Conservation (phyloP, 2,113 vertebrate species). For the Sterrhoptilus dennistouni region DNA sequence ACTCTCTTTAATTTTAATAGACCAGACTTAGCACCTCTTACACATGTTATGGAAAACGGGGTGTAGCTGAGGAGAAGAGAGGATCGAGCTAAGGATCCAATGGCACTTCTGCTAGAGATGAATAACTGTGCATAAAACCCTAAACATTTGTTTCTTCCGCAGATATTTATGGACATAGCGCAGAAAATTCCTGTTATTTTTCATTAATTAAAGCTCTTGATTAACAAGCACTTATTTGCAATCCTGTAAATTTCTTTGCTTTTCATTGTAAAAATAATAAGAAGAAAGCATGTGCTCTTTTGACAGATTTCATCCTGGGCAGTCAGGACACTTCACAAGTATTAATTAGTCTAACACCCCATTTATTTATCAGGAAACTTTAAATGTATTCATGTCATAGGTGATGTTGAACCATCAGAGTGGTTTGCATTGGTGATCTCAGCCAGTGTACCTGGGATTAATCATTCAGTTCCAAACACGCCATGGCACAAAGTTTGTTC, state of each 20-base stretch:
- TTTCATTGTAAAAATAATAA: background rate
- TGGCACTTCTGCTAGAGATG: background rate
- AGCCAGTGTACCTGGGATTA: background rate
- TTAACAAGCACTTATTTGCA: background rate
- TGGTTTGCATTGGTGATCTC: background rate
- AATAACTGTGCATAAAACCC: background rate
- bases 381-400: background rate
- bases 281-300: background rate
- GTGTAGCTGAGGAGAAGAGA: background rate
- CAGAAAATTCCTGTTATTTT: background rate
- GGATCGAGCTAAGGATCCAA: accelerated
- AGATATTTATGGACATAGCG: background rate
- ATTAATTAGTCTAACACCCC: background rate
- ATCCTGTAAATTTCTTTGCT: background rate
- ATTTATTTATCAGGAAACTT: background rate
- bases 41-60: background rate
- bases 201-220: background rate
- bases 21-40: background rate
- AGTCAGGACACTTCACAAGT: background rate
- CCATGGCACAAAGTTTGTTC: background rate
- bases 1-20: background rate
- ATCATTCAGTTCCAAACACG: background rate
- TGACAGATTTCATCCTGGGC: background rate
- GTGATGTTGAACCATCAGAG: background rate
- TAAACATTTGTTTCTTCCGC: background rate